Conservation (phyloP, 2,113 vertebrate species). For the Perca schrenkii region DNA sequence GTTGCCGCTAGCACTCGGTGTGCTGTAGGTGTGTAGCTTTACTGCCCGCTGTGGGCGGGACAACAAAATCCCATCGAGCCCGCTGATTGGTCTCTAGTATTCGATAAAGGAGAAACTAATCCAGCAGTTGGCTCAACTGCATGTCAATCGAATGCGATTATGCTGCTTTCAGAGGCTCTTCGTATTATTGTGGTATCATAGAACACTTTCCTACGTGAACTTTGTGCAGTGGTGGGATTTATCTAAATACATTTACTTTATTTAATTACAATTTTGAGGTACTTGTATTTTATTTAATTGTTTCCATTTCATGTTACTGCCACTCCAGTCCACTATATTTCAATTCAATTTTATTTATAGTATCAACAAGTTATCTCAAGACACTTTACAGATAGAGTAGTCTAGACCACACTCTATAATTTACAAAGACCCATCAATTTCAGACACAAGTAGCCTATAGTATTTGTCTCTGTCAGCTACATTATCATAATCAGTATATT, state of each 20-base stretch:
- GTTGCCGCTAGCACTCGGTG: conserved; percentile 16
- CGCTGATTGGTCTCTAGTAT: conserved; percentile 65
- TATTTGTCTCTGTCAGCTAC: no score
- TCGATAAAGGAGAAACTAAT: conserved; percentile 24
- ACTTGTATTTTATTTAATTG: not conserved
- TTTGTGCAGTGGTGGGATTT: no score
- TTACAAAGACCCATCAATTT: no score
- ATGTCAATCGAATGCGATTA: conserved; percentile 63
- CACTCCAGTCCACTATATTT: not conserved
- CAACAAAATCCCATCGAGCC: not conserved
- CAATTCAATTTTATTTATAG: no score
- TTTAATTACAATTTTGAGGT: not conserved
- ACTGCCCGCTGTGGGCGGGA: conserved; percentile 43
- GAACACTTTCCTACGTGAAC: not conserved
- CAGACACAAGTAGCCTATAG: not conserved
- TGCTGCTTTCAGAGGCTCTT: conserved; percentile 54
- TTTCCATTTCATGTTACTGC: not conserved
- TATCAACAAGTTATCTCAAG: no score
- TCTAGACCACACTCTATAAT: no score
- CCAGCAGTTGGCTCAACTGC: conserved; percentile 32
- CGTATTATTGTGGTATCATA: not conserved
- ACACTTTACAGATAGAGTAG: no score
- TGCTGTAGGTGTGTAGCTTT: conserved; percentile 38
- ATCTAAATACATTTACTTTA: not conserved
- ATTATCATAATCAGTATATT: no score